Percentiles rank a stretch among this genome's conserved stretches.
phyloP scores from a whole-genome alignment of 2,113 vertebrate species.

The Oceanodroma tethys region DNA sequence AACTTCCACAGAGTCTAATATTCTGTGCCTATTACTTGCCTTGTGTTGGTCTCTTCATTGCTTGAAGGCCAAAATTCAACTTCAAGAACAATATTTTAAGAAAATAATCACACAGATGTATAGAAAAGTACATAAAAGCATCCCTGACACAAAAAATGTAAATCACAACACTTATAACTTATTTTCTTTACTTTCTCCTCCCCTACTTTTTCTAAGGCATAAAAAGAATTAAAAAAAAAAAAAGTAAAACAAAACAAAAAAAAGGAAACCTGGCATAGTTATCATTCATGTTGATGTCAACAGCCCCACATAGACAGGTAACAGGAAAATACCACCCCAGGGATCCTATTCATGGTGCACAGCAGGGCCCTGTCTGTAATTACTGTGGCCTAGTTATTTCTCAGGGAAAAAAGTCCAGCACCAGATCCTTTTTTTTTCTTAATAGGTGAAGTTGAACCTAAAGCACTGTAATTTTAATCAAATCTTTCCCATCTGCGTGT shows the following conservation, averaged over 20 bases:
- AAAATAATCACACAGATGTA: conserved; percentile 25
- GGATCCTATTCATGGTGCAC: conserved; percentile 70
- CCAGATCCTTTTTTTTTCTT: conserved; percentile 70
- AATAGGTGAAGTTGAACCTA: conserved; percentile 85
- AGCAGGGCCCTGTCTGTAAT: conserved; percentile 74
- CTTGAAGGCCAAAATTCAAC: neutral
- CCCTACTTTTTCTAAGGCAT: conserved; percentile 23
- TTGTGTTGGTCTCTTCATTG: neutral
- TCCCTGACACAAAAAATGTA: conserved; percentile 47
- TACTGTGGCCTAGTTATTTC: conserved; percentile 80
- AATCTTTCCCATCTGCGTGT: conserved; percentile 79
- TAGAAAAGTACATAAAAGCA: conserved; percentile 41
- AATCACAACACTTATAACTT: conserved; percentile 4
- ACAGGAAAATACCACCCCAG: conserved; percentile 73
- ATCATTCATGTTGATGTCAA: conserved; percentile 74
- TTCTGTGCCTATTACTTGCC: neutral
- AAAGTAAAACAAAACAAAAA: neutral
- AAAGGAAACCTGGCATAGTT: conserved; percentile 39
- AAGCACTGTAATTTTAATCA: conserved; percentile 89
- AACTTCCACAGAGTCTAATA: neutral
- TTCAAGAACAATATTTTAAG: conserved; percentile 17
- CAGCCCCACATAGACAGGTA: conserved; percentile 73
- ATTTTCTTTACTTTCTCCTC: neutral
- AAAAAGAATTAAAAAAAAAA: neutral
- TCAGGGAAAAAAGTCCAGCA: conserved; percentile 72